Conservation (phyloP, 2,797 vertebrate genomes). For the Ctenosaura bakeri region DNA sequence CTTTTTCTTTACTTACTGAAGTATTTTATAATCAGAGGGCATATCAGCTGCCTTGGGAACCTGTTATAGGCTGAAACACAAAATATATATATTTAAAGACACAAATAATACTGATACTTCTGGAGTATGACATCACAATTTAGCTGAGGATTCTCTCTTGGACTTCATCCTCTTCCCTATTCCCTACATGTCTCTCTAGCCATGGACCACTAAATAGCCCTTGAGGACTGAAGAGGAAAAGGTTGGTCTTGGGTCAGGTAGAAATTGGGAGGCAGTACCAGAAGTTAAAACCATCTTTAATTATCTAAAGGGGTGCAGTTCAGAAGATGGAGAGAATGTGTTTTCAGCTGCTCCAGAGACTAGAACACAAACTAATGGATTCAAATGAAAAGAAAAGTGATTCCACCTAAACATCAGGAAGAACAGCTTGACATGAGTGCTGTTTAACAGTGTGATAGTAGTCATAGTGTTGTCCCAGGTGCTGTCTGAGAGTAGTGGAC, state of each 20-base stretch:
- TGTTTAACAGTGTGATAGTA: background rate
- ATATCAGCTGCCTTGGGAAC: background rate
- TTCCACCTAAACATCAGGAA: background rate
- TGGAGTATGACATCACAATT: background rate
- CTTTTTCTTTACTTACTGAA: background rate
- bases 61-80: background rate
- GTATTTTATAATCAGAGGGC: background rate
- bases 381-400: background rate
- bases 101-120: background rate
- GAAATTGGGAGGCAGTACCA: too few species aligned
- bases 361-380: too few species aligned
- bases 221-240: background rate
- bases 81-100: background rate
- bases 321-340: too few species aligned
- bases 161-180: background rate
- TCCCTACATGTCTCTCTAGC: background rate
- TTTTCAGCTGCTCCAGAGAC: too few species aligned
- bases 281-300: too few species aligned
- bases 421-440: background rate
- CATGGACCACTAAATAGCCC: background rate
- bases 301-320: too few species aligned
- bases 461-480: too few species aligned
- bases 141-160: background rate
- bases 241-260: background rate
- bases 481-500: too few species aligned